Evolutionary conservation across 2,797 vertebrate genomes (phyloP).

Genomic region (Amblyopsis hoosieri): DNA sequence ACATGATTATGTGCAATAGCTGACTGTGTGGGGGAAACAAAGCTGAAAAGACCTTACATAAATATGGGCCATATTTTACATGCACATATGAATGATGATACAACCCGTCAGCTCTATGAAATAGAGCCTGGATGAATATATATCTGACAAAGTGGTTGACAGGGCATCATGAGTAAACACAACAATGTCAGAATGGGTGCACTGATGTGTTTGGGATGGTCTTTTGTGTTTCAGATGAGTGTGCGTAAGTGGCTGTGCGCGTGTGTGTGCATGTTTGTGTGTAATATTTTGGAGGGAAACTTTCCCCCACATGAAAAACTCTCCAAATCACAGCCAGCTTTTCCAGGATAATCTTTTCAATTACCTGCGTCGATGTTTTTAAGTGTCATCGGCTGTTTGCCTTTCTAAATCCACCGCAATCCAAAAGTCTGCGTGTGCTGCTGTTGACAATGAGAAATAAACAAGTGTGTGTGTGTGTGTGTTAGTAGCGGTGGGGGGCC

Average conservation of each 20-base stretch:
- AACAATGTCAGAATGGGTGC: slow-evolving; percentile 62
- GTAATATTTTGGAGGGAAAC: slow-evolving; percentile 61
- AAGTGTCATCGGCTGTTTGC: slow-evolving; percentile 68
- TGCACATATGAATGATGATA: slow-evolving; percentile 29
- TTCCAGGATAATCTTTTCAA: slow-evolving; percentile 81
- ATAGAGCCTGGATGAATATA: slow-evolving; percentile 50
- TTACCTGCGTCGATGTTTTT: slow-evolving; percentile 74
- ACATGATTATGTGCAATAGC: neutral
- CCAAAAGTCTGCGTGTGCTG: slow-evolving; percentile 45
- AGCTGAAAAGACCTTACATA: slow-evolving; percentile 15
- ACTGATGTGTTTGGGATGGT: slow-evolving; percentile 61
- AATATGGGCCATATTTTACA: slow-evolving; percentile 36
- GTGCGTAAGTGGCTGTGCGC: too few relatives aligned
- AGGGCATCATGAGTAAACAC: slow-evolving; percentile 69
- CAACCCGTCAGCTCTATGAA: slow-evolving; percentile 39
- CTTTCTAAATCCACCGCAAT: slow-evolving; percentile 63
- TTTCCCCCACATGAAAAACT: slow-evolving; percentile 68
- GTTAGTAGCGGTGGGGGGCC: slow-evolving; percentile 50
- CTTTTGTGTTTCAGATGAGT: slow-evolving; percentile 54
- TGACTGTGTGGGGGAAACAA: neutral
- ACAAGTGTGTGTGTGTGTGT: slow-evolving; percentile 65
- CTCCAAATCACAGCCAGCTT: slow-evolving; percentile 72
- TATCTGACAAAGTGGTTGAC: slow-evolving; percentile 68
- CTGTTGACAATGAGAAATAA: slow-evolving; percentile 82
- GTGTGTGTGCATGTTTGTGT: slow-evolving; percentile 41